These are phyloP conservation scores for Echinarachnius parma DNA, from an alignment of 53 echinoderm and acorn worm genomes.

Conservation along the genomic window DNA sequence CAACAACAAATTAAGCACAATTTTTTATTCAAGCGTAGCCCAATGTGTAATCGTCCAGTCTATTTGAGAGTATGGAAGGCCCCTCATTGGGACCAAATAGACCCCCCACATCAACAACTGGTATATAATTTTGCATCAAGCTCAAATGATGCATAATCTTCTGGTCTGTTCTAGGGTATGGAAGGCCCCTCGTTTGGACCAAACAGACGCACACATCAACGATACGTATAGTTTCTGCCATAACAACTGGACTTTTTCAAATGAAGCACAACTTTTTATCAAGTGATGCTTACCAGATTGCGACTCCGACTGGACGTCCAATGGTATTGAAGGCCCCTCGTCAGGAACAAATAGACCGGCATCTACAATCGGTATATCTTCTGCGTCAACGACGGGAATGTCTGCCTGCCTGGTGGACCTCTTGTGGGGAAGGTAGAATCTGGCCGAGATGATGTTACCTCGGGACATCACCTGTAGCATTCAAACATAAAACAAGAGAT, in stretches of 20 bases:
- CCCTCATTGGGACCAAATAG: neutral
- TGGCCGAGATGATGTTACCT: conserved; percentile 32
- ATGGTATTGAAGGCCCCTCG: neutral
- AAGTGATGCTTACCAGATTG: neutral
- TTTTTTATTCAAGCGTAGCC: too few species aligned
- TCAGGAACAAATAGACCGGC: neutral
- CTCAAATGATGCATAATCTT: too few species aligned
- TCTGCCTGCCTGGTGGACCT: conserved; percentile 16
- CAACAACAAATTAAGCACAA: too few species aligned
- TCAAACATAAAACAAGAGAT: neutral
- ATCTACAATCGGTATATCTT: neutral
- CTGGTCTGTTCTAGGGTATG: too few species aligned
- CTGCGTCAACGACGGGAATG: too few species aligned
- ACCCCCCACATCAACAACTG: neutral
- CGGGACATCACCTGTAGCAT: conserved; percentile 45
- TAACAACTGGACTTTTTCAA: too few species aligned
- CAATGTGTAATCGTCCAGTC: too few species aligned
- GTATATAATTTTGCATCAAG: too few species aligned
- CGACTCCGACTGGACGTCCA: neutral
- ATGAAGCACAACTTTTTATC: too few species aligned
- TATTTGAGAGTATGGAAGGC: neutral
- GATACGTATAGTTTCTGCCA: too few species aligned
- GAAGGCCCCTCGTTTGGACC: too few species aligned
- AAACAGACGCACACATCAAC: too few species aligned
- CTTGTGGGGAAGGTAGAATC: conserved; percentile 31